Evolutionary conservation across 1,140 invertebrate species (phyloP).

Genomic region (Diorhabda sublineata): DNA sequence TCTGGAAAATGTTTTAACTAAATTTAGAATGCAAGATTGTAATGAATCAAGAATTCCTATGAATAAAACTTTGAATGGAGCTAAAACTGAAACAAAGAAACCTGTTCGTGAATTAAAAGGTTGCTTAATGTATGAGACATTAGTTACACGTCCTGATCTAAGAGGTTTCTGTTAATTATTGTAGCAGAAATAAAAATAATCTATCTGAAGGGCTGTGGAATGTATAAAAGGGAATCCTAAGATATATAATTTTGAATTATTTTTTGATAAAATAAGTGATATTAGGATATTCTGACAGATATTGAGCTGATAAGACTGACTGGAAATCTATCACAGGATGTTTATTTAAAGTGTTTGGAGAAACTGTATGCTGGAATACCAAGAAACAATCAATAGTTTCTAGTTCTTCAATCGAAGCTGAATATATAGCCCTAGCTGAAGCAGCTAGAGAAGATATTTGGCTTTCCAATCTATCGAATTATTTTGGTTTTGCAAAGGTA

Average conservation of each 20-base stretch:
- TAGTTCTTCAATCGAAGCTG: slow-evolving; percentile 21
- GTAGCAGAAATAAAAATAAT: slow-evolving; percentile 5
- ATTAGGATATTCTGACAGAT: too few relatives aligned
- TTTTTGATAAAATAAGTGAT: too few relatives aligned
- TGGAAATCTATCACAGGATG: slow-evolving; percentile 36
- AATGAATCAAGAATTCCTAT: background rate
- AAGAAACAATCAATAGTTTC: slow-evolving; percentile 26
- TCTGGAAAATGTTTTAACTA: background rate
- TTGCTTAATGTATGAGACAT: too few relatives aligned
- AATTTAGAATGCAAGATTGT: background rate
- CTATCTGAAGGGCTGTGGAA: background rate
- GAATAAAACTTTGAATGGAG: background rate
- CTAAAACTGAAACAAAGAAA: background rate
- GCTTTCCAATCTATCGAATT: slow-evolving; percentile 7
- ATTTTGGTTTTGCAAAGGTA: slow-evolving; percentile 13
- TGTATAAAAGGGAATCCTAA: background rate
- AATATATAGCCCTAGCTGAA: slow-evolving; percentile 46
- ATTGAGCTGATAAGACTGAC: slow-evolving; percentile 23
- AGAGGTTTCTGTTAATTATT: slow-evolving; percentile 4
- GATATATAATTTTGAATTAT: too few relatives aligned
- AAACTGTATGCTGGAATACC: slow-evolving; percentile 26
- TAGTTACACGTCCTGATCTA: background rate
- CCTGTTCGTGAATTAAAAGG: too few relatives aligned
- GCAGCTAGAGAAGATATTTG: slow-evolving; percentile 42
- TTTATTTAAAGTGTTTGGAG: slow-evolving; percentile 36